Conservation (phyloP, 2,888 invertebrate species). For the Drosophila neonasuta region DNA sequence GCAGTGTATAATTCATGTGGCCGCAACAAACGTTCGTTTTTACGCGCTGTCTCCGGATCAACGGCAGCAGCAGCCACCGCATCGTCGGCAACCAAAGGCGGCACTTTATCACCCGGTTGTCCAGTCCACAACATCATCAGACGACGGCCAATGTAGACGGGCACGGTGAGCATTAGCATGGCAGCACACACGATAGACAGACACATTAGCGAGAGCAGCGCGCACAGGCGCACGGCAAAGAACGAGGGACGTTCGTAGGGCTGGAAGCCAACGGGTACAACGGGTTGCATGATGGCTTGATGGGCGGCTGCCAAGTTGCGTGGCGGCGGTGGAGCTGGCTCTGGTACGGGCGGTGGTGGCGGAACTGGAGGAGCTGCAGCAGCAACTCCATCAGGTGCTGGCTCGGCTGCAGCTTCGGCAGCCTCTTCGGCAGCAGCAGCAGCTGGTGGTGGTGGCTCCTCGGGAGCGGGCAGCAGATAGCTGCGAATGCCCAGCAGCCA, state of each 20-base stretch:
- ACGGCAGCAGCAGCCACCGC: not conserved
- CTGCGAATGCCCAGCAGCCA: slow-evolving; percentile 93
- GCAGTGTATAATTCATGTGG: slow-evolving; percentile 98
- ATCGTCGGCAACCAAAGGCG: slow-evolving; percentile 8
- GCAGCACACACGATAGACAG: slow-evolving; percentile 92
- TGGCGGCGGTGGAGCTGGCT: slow-evolving; percentile 76
- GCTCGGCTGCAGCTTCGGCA: slow-evolving; percentile 33
- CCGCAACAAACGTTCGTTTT: slow-evolving; percentile 83
- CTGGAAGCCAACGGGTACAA: slow-evolving; percentile 92
- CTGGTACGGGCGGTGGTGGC: slow-evolving; percentile 69
- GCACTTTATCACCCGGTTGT: slow-evolving; percentile 44
- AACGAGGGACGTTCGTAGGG: slow-evolving; percentile 90
- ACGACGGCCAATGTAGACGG: slow-evolving; percentile 94
- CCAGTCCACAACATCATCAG: slow-evolving; percentile 91
- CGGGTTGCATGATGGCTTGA: slow-evolving; percentile 93
- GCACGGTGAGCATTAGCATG: slow-evolving; percentile 90
- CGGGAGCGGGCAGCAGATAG: slow-evolving; percentile 86
- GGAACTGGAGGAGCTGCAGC: slow-evolving; percentile 41
- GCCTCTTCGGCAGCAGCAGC: slow-evolving; percentile 29
- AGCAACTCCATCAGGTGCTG: slow-evolving; percentile 44
- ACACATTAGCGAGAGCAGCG: slow-evolving; percentile 90
- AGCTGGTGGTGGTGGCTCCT: slow-evolving; percentile 14
- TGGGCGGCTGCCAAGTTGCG: slow-evolving; percentile 90
- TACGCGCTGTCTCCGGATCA: slow-evolving; percentile 59
- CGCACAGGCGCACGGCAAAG: slow-evolving; percentile 88